A percentile compares a stretch with the other conserved stretches of the same genome.
These are phyloP conservation scores for Dryobates pubescens DNA, from an alignment of 2,797 vertebrate species.

Conservation along the genomic window DNA sequence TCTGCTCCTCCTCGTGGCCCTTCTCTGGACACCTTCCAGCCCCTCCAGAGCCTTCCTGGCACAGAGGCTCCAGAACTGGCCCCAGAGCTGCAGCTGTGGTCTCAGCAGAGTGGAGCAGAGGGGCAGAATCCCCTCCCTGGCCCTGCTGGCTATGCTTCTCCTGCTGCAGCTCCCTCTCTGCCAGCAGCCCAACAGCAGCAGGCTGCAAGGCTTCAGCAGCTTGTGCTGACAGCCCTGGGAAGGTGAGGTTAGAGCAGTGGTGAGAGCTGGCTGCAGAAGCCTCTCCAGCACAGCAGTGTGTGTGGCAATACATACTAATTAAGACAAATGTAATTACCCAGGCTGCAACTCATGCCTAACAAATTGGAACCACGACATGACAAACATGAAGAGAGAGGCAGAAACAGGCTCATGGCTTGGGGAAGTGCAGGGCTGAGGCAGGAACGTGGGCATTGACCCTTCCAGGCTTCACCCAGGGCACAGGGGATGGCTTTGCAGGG, in stretches of 20 bases:
- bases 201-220: constrained; percentile 29
- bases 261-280: not conserved
- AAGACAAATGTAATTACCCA: constrained; percentile 71
- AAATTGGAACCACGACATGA: constrained; percentile 51
- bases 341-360: constrained; percentile 55
- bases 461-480: not conserved
- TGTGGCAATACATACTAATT: constrained; percentile 68
- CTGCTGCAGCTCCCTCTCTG: not conserved
- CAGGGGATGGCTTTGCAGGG: not conserved
- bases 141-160: no score
- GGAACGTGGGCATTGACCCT: not conserved
- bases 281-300: not conserved
- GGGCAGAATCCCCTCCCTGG: no score
- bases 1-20: no score
- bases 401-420: not conserved
- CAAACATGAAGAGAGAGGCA: not conserved
- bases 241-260: not conserved
- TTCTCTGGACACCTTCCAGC: no score
- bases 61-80: no score
- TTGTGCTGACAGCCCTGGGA: not conserved
- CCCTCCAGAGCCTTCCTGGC: no score
- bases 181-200: not conserved
- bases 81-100: no score
- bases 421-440: not conserved
- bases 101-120: no score